Base-by-base conservation (phyloP, 2,888 invertebrate species). In the Protodeltote pygarga region DNA sequence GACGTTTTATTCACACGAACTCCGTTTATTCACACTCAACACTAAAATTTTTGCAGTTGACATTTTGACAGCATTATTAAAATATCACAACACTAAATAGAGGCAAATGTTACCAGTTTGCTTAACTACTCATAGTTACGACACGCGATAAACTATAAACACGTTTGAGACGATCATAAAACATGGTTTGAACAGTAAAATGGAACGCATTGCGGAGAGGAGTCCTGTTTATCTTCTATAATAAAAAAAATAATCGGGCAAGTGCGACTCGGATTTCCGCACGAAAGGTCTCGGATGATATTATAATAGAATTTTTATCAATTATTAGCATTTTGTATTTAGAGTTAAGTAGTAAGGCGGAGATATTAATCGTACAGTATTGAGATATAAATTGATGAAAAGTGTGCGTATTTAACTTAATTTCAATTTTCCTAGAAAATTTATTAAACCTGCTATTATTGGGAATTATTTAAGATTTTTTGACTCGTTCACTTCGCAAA, bases 101-200 rank as follows among this genome's bases (percentile, higher is more conserved):
- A 8, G 9, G 9, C 23, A 17, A 47, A 38, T 48, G 51, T 32
- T 23, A 44, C 13, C 20, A 29, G 27, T 14, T 35, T 64, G 15
- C 25, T 16, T 37, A 52, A 45, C 48, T 21, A 25, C 35, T 47
- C 23, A 41, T 23, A 40, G 40, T 40, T 49, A 65, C 46, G 44
- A 58, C 44, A 31, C 3, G 9, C 11, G 17, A 48, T 51, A 52
- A 63, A 44, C 59, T 34, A 39, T 58, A 51, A 52, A 61, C 41
- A 52, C 44, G 31, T 47, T 41, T 38, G 31, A 24, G 60, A 52
- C 59, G 25, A 65, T 20, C 42, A 41, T 59, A 64, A 65, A 61
- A 64, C 40, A 21, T 47, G 47, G 33, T 23, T 41, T 16, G 34
- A 17, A 47, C 28, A 45, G 32, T 61, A 59, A 61, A 61, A 51